Percentiles rank a stretch among this genome's conserved stretches.
These are phyloP conservation scores for Adoxophyes honmai DNA, from an alignment of 1,140 invertebrate species.

Conservation along the genomic window DNA sequence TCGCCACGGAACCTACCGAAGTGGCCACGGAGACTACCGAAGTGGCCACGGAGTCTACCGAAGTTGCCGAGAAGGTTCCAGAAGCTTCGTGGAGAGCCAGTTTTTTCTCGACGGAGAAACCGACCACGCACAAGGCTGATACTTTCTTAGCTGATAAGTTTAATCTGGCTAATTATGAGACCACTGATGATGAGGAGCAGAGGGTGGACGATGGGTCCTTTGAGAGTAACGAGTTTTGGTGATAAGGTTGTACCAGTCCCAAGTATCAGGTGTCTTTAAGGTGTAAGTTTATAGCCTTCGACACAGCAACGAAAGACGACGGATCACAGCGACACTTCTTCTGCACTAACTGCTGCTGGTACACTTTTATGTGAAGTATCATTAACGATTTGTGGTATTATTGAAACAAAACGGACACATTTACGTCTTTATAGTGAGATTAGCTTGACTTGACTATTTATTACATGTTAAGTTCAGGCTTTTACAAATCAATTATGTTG, in stretches of 20 bases:
- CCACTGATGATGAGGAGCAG: conserved; percentile 30
- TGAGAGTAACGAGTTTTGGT: conserved; percentile 42
- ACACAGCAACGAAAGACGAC: no score
- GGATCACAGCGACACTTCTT: no score
- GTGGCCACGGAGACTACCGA: conserved; percentile 2
- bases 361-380: no score
- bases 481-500: no score
- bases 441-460: no score
- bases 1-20: not conserved
- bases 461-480: no score
- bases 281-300: no score
- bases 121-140: conserved; percentile 41
- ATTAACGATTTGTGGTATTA: no score
- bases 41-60: not conserved
- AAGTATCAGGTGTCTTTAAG: not conserved
- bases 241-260: no score
- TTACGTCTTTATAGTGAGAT: no score
- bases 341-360: no score
- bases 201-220: conserved; percentile 41
- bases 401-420: no score
- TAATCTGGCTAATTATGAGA: conserved; percentile 55
- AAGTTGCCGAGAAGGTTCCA: not conserved
- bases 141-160: conserved; percentile 66
- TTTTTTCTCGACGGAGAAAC: conserved; percentile 59
- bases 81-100: not conserved